Conservation (phyloP, 2,113 vertebrate species). For the Nannobrachium achirus region DNA sequence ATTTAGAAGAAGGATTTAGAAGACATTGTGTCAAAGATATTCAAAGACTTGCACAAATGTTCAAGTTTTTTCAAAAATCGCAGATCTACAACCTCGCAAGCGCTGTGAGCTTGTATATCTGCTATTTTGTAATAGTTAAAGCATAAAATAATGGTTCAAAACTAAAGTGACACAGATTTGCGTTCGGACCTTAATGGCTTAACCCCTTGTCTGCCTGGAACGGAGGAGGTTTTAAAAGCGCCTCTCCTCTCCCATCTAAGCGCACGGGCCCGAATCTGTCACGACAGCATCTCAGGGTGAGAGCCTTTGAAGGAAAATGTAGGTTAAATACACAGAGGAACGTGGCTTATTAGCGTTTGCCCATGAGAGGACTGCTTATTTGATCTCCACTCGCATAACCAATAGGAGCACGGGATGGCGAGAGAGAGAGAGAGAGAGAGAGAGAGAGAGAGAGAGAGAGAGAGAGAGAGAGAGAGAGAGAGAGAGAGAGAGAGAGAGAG, state of each 20-base stretch:
- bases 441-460: constrained; percentile 28
- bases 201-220: too few relatives aligned
- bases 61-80: too few relatives aligned
- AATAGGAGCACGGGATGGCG: constrained; percentile 33
- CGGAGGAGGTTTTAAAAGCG: constrained; percentile 20
- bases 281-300: constrained; percentile 52
- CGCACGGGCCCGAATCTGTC: constrained; percentile 59
- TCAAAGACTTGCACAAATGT: too few relatives aligned
- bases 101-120: too few relatives aligned
- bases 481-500: constrained; percentile 53
- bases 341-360: constrained; percentile 72
- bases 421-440: constrained; percentile 44
- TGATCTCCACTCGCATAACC: constrained; percentile 68
- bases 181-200: too few relatives aligned
- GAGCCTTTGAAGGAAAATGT: constrained; percentile 76
- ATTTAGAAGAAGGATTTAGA: too few relatives aligned
- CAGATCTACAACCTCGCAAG: too few relatives aligned
- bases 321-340: constrained; percentile 80
- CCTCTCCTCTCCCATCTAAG: constrained; percentile 35
- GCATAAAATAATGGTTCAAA: too few relatives aligned
- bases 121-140: too few relatives aligned
- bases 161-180: too few relatives aligned
- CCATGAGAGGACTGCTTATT: constrained; percentile 66
- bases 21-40: too few relatives aligned
- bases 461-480: constrained; percentile 33